Conservation (phyloP, 64 coral and sea anemone genomes). For the Montipora foliosa region DNA sequence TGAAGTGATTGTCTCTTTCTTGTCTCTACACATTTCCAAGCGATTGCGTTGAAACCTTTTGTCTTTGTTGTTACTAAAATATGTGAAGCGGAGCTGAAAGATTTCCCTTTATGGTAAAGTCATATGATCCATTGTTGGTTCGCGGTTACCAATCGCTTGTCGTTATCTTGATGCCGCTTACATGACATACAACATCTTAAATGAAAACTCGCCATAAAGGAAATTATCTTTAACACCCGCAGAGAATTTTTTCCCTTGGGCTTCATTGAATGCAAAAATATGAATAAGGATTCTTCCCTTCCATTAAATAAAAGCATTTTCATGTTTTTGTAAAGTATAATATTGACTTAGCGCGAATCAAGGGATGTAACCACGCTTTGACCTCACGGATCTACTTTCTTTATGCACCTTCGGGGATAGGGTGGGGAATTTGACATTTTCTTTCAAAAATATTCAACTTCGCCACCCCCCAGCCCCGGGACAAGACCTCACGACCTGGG, state of each 20-base stretch:
- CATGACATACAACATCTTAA: neutral
- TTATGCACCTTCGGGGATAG: too few species aligned
- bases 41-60: neutral
- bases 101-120: neutral
- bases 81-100: neutral
- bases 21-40: neutral
- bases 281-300: neutral
- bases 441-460: too few species aligned
- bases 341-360: too few species aligned
- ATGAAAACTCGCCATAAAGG: neutral
- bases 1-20: too few species aligned
- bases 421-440: too few species aligned
- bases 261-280: neutral
- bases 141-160: neutral
- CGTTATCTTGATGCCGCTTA: neutral
- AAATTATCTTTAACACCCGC: neutral
- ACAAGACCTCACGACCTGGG: too few species aligned
- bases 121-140: neutral
- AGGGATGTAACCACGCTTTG: neutral
- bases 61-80: neutral
- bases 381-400: too few species aligned
- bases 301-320: neutral
- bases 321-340: neutral
- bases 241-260: too few species aligned
- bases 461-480: too few species aligned